Conservation (phyloP, 2,888 invertebrate species). For the Melanchra persicariae region DNA sequence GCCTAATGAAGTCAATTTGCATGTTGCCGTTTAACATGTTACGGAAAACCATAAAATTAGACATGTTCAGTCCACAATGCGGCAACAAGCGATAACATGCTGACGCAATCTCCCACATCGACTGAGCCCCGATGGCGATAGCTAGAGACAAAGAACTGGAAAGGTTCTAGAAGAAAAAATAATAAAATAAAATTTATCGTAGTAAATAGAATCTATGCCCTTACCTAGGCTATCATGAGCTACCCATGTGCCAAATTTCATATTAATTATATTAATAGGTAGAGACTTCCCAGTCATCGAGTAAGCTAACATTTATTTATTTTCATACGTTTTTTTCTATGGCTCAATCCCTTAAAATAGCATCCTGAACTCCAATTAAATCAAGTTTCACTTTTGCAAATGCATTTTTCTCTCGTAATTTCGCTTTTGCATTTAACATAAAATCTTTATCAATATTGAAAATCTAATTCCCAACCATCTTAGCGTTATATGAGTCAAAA, state of each 20-base stretch:
- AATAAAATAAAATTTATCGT: too few relatives aligned
- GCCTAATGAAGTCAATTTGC: conserved; percentile 54
- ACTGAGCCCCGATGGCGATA: conserved; percentile 61
- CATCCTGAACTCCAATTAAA: background rate
- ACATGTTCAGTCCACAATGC: conserved; percentile 61
- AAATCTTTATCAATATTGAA: conserved; percentile 8
- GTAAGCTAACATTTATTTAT: too few relatives aligned
- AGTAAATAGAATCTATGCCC: too few relatives aligned
- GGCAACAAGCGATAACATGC: conserved; percentile 72
- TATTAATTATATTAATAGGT: too few relatives aligned
- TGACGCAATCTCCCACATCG: conserved; percentile 73
- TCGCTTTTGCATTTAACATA: background rate
- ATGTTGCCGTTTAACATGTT: conserved; percentile 48
- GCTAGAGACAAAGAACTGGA: conserved; percentile 64
- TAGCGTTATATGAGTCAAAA: background rate
- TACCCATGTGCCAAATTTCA: too few relatives aligned
- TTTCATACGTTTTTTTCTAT: too few relatives aligned
- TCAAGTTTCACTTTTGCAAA: too few relatives aligned
- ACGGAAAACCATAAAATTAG: conserved; percentile 61
- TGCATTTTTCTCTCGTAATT: background rate
- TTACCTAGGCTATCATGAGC: too few relatives aligned
- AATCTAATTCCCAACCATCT: conserved; percentile 16
- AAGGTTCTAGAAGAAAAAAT: conserved; percentile 16
- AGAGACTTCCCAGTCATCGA: too few relatives aligned
- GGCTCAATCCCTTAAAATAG: too few relatives aligned